A percentile compares a stretch with the other conserved stretches of the same genome.
phyloP scores from a whole-genome alignment of 2,797 vertebrate species.

The Falco berigora region DNA sequence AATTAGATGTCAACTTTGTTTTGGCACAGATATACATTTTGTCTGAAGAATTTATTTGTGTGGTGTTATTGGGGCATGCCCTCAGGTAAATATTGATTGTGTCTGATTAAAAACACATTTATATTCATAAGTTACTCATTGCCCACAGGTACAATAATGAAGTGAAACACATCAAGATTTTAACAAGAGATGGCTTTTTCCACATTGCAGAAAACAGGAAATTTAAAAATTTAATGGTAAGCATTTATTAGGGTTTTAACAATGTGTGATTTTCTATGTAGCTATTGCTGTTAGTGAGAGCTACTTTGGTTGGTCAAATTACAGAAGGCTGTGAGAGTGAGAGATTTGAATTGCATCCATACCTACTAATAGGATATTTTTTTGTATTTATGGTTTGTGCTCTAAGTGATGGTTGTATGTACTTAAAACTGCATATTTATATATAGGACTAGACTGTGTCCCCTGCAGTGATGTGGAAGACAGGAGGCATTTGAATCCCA shows the following conservation, averaged over 20 bases:
- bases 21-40: conserved; percentile 77
- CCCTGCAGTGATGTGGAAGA: not conserved
- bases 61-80: conserved; percentile 74
- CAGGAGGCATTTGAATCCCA: not conserved
- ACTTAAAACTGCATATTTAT: not conserved
- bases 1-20: conserved; percentile 74
- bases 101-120: conserved; percentile 90
- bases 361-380: not conserved
- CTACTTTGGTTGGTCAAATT: conserved; percentile 21
- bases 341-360: not conserved
- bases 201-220: conserved; percentile 97
- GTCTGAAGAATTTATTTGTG: conserved; percentile 77
- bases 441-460: not conserved
- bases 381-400: not conserved
- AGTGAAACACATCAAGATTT: conserved; percentile 99
- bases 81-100: conserved; percentile 85
- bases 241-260: conserved; percentile 69
- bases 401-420: not conserved
- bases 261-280: not conserved
- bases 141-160: conserved; percentile 97
- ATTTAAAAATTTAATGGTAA: conserved; percentile 97
- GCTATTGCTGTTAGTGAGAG: not conserved
- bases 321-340: not conserved
- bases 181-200: conserved; percentile 92
- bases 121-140: conserved; percentile 92